These are phyloP conservation scores for Bos javanicus DNA, from an alignment of 2,113 vertebrate species.

Conservation along the genomic window DNA sequence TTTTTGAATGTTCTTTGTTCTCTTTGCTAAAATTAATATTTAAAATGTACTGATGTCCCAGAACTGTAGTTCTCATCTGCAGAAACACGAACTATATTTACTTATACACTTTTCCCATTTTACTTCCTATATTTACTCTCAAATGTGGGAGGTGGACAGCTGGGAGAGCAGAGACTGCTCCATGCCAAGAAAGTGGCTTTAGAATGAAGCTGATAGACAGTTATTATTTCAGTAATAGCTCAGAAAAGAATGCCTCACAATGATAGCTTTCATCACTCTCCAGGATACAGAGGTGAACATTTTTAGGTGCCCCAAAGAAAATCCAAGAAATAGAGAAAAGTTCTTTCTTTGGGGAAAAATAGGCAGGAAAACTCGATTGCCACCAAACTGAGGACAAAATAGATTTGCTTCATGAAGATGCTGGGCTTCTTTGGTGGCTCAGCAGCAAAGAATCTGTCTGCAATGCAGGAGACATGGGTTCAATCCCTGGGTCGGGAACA, in stretches of 20 bases:
- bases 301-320: not conserved
- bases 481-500: not conserved
- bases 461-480: not conserved
- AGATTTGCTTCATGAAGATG: not conserved
- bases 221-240: not conserved
- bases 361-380: not conserved
- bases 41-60: slow-evolving; percentile 22
- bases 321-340: not conserved
- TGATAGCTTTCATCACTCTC: not conserved
- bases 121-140: slow-evolving; percentile 14
- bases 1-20: not conserved
- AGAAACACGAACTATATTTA: not conserved
- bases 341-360: not conserved
- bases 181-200: not conserved
- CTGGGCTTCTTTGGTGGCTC: not conserved
- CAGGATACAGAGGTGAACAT: not conserved
- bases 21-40: slow-evolving; percentile 52
- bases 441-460: not conserved
- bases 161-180: not conserved
- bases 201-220: not conserved
- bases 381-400: not conserved
- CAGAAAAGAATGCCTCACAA: not conserved
- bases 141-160: slow-evolving; percentile 5
- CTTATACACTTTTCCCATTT: not conserved
- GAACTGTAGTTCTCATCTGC: slow-evolving; percentile 13